These are phyloP conservation scores for Enteromius unitaeniatus DNA, from an alignment of 2,797 vertebrate species.

Conservation along the genomic window DNA sequence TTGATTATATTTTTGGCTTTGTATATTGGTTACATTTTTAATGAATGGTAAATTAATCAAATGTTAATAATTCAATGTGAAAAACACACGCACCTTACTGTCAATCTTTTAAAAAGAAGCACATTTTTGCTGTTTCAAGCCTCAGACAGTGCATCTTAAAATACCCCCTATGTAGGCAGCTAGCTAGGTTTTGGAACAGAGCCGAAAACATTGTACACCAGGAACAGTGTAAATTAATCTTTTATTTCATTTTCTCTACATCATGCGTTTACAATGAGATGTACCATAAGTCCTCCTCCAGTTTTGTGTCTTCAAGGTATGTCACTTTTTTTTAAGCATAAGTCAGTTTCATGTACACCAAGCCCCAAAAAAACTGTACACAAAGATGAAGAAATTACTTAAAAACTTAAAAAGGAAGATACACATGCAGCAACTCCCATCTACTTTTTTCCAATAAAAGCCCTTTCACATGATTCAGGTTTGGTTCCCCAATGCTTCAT, in stretches of 20 bases:
- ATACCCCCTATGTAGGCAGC: not conserved
- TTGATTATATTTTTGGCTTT: not conserved
- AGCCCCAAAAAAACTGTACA: constrained; percentile 43
- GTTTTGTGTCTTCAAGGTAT: constrained; percentile 64
- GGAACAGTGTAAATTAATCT: constrained; percentile 60
- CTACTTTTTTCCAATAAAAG: not conserved
- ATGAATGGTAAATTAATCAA: not conserved
- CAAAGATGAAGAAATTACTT: constrained; percentile 14
- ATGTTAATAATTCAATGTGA: not conserved
- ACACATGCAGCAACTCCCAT: constrained; percentile 22
- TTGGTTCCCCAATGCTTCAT: not conserved
- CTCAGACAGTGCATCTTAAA: not conserved
- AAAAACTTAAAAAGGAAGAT: constrained; percentile 26
- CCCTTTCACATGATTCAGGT: constrained; percentile 4
- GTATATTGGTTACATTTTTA: not conserved
- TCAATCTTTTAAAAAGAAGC: not conserved
- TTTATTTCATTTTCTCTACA: constrained; percentile 75
- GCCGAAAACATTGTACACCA: not conserved
- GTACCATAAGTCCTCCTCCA: constrained; percentile 64
- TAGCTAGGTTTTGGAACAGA: not conserved
- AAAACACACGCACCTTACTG: not conserved
- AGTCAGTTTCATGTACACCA: constrained; percentile 49
- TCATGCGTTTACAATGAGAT: constrained; percentile 75
- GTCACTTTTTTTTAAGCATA: constrained; percentile 48
- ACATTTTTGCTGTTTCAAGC: not conserved